Base-by-base conservation (phyloP, 1,140 invertebrate species). In the Drosophila sproati region DNA sequence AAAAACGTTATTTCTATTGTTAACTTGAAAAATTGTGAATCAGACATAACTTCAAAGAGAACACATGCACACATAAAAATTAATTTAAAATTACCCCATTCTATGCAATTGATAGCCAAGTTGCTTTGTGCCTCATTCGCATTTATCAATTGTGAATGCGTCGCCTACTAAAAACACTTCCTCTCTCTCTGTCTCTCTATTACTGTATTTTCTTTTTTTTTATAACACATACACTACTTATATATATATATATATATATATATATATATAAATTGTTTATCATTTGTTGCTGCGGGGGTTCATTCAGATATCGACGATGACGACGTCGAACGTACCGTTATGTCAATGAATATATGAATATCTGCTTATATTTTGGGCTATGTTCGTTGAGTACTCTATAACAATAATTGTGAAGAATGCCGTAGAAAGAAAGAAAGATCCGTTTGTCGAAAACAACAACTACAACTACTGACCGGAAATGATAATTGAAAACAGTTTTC, bases 401-500 rank as follows among this genome's bases (percentile, higher is more conserved):
- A 47, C 61, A 66, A 66, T 72, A 64, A 55, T 55, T 60, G 29
- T 60, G 60, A 60, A 57, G 59, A 55, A 62, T 73, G 47, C 52
- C 35, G 29, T 2, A 55, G 35, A 7, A 54, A 12, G 41, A 71
- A 20, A 20, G 20, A 20, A 20, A 20, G 20, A 20, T 20, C 47
- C 12, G 55, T 61, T n/a, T 28, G 55, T 52, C 79, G 50, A 78
- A 62, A 87, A 79, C 60, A 87, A 79, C 60, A 20, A 20, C 20
- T 20, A 20, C 20, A 20, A 20, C 20, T 20, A 20, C 20, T 77
- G 73, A 80, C 85, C 85, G 83, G 83, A 88, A 88, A 89, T 83
- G 83, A 88, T 88, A 88, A 88, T 88, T 87, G 85, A 89, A 89
- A 82, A 87, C 77, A 70, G 74, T 72, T 83, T 88, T 74, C 69